Evolutionary conservation across 2,888 invertebrate species (phyloP), one percentile per base, ranked within the genome.

Genomic region (Clusia tigrina): DNA sequence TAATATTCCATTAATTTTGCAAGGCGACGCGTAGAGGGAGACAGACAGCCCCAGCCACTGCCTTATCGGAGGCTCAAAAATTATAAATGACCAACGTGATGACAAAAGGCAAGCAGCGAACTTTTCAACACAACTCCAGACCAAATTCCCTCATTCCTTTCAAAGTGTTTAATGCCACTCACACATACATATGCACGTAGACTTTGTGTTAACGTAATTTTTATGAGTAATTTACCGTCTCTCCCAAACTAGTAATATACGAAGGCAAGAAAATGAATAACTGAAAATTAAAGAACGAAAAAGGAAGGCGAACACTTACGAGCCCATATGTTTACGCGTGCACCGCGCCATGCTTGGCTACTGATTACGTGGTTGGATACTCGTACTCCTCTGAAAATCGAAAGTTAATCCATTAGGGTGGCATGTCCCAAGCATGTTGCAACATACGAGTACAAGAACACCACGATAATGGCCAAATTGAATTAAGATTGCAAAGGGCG

Each of bases 141-240:
- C n/a, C n/a, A n/a, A n/a, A n/a, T n/a, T n/a, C n/a, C n/a, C n/a
- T n/a, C n/a, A n/a, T n/a, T n/a, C n/a, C n/a, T n/a, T n/a, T n/a
- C 12, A 12, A 32, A 32, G 32, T 32, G 32, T 9, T 12, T 12
- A 12, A 12, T 9, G 32, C 6, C 12, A 48, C 42, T 6, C 42
- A 42, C 42, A 75, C 67, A 70, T 62, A 68, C 68, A 69, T 66
- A 65, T 68, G 54, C 67, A 58, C n/a, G 38, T 42, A 20, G 12
- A 42, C 42, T 58, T 51, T 51, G 42, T 37, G 26, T 77, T 70
- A 74, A 74, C 74, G 77, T 74, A 77, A 74, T 72, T 74, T 74
- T 74, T 74, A 74, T 74, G 74, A 74, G 74, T 74, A 74, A 74
- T 74, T 74, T 77, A 71, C 73, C 71, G 32, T 32, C 12, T 32